These are phyloP conservation scores for Drosophila prosaltans DNA, from an alignment of 1,140 invertebrate species.

Conservation along the genomic window DNA sequence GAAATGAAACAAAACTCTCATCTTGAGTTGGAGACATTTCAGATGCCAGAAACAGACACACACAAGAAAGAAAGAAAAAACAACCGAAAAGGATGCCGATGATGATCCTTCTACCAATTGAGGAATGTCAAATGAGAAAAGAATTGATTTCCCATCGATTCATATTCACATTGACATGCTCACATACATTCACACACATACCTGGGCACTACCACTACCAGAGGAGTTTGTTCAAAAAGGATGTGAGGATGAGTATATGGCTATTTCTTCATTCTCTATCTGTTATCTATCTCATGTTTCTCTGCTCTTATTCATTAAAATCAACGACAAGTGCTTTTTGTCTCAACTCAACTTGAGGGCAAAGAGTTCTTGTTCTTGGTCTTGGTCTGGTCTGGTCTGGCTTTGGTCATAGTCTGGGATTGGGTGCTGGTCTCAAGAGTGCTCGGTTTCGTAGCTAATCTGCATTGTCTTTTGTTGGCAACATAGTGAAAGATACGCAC, in stretches of 20 bases:
- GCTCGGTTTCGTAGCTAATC: constrained; percentile 54
- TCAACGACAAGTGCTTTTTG: constrained; percentile 56
- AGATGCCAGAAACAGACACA: constrained; percentile 48
- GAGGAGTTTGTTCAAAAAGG: background rate
- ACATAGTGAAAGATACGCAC: constrained; percentile 38
- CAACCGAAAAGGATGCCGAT: constrained; percentile 16
- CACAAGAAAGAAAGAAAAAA: too few relatives aligned
- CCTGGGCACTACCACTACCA: constrained; percentile 42
- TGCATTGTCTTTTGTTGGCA: constrained; percentile 58
- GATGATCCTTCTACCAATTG: constrained; percentile 48
- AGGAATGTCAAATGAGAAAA: constrained; percentile 57
- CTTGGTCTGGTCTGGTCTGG: constrained; percentile 12
- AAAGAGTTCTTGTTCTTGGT: constrained; percentile 22
- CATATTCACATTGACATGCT: constrained; percentile 37
- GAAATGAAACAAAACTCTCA: constrained; percentile 50
- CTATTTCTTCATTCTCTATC: too few relatives aligned
- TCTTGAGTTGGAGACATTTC: constrained; percentile 55
- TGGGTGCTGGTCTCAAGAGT: constrained; percentile 45
- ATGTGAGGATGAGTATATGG: too few relatives aligned
- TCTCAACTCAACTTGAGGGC: constrained; percentile 10
- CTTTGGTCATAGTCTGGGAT: background rate
- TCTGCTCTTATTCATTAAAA: constrained; percentile 70
- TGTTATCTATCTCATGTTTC: constrained; percentile 16
- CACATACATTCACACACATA: constrained; percentile 4
- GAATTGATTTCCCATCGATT: constrained; percentile 66